Conservation (phyloP, 1,140 invertebrate species). For the Drosophila nigrodunni region DNA sequence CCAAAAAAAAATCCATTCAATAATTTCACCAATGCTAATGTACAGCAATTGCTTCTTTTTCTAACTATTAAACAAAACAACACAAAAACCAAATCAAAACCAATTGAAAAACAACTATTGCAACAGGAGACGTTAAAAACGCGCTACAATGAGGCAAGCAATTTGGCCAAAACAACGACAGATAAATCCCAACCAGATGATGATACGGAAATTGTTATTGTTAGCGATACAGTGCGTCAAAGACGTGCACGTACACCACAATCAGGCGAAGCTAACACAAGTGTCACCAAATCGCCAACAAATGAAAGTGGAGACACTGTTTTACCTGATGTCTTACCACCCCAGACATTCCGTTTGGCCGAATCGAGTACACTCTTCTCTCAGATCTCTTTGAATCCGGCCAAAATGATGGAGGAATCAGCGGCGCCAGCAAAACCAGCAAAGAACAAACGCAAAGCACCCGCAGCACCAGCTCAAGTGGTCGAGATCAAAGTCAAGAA, state of each 20-base stretch:
- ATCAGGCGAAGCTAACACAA: constrained; percentile 46
- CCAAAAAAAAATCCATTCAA: constrained; percentile 47
- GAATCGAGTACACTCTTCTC: constrained; percentile 90
- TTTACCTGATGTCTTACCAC: constrained; percentile 80
- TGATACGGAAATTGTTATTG: constrained; percentile 83
- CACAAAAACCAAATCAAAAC: not conserved
- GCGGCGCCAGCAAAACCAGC: constrained; percentile 49
- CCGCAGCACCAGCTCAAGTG: constrained; percentile 61
- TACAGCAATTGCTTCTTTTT: constrained; percentile 26
- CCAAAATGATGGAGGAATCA: constrained; percentile 1
- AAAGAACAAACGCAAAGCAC: constrained; percentile 69
- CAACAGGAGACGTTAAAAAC: constrained; percentile 72
- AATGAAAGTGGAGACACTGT: constrained; percentile 42
- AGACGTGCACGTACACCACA: constrained; percentile 77
- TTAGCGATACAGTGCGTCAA: constrained; percentile 84
- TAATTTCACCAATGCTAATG: constrained; percentile 41
- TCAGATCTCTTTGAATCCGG: constrained; percentile 86
- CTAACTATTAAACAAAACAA: not conserved
- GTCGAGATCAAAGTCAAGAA: constrained; percentile 81
- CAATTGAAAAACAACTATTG: constrained; percentile 42
- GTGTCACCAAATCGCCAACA: constrained; percentile 42
- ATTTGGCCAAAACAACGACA: constrained; percentile 32
- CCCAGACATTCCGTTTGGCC: constrained; percentile 87
- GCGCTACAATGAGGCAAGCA: constrained; percentile 64
- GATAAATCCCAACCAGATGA: constrained; percentile 41